Percentiles rank a stretch among this genome's conserved stretches.
Evolutionary conservation across 2,113 vertebrate species (phyloP).

Genomic region (Equus przewalskii): DNA sequence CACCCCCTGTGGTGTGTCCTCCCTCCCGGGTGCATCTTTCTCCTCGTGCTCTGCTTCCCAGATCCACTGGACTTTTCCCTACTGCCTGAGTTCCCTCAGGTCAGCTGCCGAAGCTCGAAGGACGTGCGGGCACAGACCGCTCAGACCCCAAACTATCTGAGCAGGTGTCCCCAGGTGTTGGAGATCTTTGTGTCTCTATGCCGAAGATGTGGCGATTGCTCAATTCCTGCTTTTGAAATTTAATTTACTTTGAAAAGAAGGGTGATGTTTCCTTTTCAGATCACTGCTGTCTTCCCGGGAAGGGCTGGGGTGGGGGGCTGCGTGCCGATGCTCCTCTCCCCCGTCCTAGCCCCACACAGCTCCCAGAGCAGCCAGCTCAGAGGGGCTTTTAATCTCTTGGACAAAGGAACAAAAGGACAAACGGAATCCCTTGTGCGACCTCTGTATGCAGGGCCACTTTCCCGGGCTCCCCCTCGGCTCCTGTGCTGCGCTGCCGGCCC

Average conservation of each 20-base stretch:
- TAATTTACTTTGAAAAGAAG: not conserved
- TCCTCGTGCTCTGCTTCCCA: fast-evolving
- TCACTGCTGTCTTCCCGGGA: not conserved
- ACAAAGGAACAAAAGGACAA: not conserved
- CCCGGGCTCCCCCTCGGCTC: not conserved
- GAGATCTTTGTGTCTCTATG: not conserved
- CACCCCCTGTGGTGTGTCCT: fast-evolving
- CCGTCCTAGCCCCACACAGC: not conserved
- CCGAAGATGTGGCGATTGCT: not conserved
- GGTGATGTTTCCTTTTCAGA: not conserved
- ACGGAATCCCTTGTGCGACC: fast-evolving
- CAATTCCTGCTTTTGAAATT: not conserved
- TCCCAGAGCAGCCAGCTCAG: not conserved
- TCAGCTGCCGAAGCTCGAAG: fast-evolving
- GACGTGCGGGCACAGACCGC: fast-evolving
- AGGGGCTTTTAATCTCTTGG: not conserved
- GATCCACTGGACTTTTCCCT: not conserved
- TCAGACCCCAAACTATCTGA: not conserved
- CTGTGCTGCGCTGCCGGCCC: fast-evolving
- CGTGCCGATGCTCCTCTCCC: not conserved
- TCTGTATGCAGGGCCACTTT: fast-evolving
- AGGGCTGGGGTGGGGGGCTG: not conserved
- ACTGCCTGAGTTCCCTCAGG: fast-evolving
- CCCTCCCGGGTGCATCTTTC: not conserved
- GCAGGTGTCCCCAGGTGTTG: not conserved